These are phyloP conservation scores for Epirrhoe alternata DNA, from an alignment of 2,888 invertebrate genomes.

Conservation along the genomic window DNA sequence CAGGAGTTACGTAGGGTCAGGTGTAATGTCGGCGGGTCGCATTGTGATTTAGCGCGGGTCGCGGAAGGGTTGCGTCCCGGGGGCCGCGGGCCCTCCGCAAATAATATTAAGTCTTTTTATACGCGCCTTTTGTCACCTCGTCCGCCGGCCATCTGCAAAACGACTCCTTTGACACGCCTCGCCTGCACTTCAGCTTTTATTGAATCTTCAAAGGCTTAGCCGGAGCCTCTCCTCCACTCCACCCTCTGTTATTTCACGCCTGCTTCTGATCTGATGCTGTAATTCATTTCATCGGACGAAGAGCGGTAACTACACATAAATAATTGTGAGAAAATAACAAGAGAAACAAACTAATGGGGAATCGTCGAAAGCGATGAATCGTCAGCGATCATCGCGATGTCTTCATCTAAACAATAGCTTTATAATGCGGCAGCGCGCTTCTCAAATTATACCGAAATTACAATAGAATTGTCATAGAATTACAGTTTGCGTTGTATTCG, in stretches of 20 bases:
- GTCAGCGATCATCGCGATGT: conserved; percentile 46
- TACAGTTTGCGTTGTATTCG: conserved; percentile 57
- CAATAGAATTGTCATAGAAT: conserved; percentile 59
- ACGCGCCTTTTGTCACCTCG: conserved; percentile 60
- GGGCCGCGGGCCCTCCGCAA: conserved; percentile 54
- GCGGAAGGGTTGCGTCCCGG: conserved; percentile 44
- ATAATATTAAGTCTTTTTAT: conserved; percentile 70
- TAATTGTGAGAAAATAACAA: conserved; percentile 33
- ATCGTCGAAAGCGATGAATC: conserved; percentile 30
- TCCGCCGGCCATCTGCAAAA: conserved; percentile 54
- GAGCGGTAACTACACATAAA: conserved; percentile 22
- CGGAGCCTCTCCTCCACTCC: conserved; percentile 2
- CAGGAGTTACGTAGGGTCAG: conserved; percentile 56
- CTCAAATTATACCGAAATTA: conserved; percentile 44
- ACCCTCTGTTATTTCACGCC: conserved; percentile 6
- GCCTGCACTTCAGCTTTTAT: conserved; percentile 56
- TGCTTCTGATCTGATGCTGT: conserved; percentile 8
- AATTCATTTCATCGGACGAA: conserved; percentile 16
- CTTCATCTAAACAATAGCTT: conserved; percentile 53
- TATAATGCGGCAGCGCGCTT: conserved; percentile 44
- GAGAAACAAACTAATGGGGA: conserved; percentile 34
- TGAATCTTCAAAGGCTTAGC: conserved; percentile 49
- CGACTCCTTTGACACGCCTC: conserved; percentile 67
- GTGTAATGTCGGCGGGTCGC: conserved; percentile 46
- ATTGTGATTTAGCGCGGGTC: conserved; percentile 51